Evolutionary conservation across 1,140 invertebrate genomes (phyloP), one percentile per base, ranked within the genome.

Genomic region (Neuroterus valhalla): DNA sequence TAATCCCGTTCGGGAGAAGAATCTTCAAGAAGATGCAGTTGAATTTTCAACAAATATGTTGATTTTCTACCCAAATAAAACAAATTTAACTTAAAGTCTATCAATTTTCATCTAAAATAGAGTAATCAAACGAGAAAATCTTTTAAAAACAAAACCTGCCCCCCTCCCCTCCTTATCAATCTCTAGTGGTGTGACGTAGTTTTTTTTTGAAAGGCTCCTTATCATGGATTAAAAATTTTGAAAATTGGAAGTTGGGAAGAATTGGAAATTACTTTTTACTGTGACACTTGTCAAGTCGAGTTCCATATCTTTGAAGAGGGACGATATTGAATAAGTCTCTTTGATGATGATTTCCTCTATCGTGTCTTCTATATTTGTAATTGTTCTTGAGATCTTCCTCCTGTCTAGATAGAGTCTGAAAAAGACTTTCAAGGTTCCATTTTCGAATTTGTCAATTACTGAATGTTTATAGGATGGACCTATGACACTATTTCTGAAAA

Each of bases 361-460:
- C 2, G 91, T 91, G 81, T 94, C 93, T 87, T 94, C 94, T 76
- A 94, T 87, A 78, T 93, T 94, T 26, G 91, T 90, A 10, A 94
- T 87, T 5, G 92, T 91, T 80, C 93, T 93, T 4, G 93, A 92
- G 80, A 95, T 91, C 92, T 95, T 95, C 91, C 93, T 93, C 81
- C 93, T 91, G 84, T 96, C 94, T 19, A 96, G 89, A 76, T 94
- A 93, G 11, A 96, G 81, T 87, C 92, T 93, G 87, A 95, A 96
- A 87, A 94, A 94, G 11, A 95, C 93, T 76, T 94, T 93, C n/a
- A 95, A 85, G 69, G 92, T 91, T 70, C 93, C 92, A 77, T 93
- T 93, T 21, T 93, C 93, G 82, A 96, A 95, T 82, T 92, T 92
- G 42, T 94, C 93, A 75, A 95, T 92, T 12, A 92, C 85, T 12